A percentile compares a stretch with the other conserved stretches of the same genome.
Evolutionary conservation across 1,140 invertebrate species (phyloP).

Genomic region (Gyrodactylus salaris): DNA sequence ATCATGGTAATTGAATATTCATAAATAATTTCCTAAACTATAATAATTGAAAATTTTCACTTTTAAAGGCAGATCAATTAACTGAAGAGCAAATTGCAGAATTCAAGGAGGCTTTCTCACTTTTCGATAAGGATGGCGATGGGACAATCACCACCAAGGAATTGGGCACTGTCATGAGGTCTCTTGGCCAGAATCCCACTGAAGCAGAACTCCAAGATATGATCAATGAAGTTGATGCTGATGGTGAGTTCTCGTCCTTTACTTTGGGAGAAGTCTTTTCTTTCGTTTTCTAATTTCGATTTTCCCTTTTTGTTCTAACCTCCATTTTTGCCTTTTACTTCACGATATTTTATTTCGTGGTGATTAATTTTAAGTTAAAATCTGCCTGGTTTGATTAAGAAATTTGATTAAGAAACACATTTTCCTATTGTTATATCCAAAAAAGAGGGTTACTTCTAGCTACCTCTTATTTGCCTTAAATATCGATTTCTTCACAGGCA

Average conservation of each 20-base stretch:
- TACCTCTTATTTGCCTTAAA: too few species aligned
- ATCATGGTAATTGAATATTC: neutral
- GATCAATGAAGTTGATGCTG: constrained; percentile 98
- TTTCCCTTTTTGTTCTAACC: too few species aligned
- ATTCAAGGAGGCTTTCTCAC: constrained; percentile 94
- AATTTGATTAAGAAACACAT: too few species aligned
- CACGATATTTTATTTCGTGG: too few species aligned
- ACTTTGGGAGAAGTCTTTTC: too few species aligned
- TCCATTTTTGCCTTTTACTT: too few species aligned
- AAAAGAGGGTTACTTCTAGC: too few species aligned
- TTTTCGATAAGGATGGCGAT: constrained; percentile 97
- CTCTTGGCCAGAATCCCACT: constrained; percentile 89
- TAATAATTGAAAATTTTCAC: neutral
- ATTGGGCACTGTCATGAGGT: constrained; percentile 90
- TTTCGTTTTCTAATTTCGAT: too few species aligned
- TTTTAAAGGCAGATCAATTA: constrained; percentile 7
- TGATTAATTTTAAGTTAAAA: too few species aligned
- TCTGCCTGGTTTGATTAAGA: too few species aligned
- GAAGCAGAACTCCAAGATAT: constrained; percentile 96
- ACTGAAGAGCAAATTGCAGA: constrained; percentile 22
- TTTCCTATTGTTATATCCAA: too few species aligned
- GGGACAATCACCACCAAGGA: constrained; percentile 98
- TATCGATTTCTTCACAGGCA: too few species aligned
- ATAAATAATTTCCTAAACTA: neutral
- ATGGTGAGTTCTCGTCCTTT: constrained; percentile 47